These are phyloP conservation scores for Azemiops feae DNA, from an alignment of 2,113 vertebrate genomes.

Conservation along the genomic window DNA sequence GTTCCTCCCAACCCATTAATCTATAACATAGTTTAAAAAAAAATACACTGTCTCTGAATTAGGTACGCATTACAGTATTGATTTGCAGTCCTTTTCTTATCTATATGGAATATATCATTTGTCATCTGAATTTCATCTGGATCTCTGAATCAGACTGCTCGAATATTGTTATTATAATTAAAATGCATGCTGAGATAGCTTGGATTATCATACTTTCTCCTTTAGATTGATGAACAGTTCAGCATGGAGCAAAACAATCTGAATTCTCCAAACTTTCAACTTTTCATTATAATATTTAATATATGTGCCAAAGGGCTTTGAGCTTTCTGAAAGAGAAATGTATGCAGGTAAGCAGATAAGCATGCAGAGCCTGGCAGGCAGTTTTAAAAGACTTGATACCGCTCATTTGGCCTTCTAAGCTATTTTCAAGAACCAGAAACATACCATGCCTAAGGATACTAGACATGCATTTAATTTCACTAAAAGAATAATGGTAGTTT, in stretches of 20 bases:
- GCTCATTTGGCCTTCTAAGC: neutral
- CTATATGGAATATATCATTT: neutral
- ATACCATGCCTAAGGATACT: neutral
- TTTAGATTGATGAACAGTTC: neutral
- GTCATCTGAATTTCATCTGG: neutral
- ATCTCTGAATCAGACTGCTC: neutral
- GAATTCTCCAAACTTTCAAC: neutral
- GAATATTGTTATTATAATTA: neutral
- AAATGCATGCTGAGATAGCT: neutral
- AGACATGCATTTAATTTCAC: neutral
- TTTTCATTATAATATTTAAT: neutral
- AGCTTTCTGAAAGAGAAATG: neutral
- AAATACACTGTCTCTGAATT: neutral
- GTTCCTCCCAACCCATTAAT: neutral
- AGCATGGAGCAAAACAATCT: neutral
- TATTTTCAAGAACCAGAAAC: neutral
- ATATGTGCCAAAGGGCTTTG: neutral
- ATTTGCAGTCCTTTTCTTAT: neutral
- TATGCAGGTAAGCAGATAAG: neutral
- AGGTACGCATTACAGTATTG: neutral
- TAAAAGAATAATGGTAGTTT: neutral
- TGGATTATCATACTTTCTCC: neutral
- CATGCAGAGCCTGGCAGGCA: neutral
- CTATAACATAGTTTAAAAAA: neutral
- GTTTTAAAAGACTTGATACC: neutral